Base-by-base conservation (phyloP, 2,888 invertebrate genomes). In the Julus scanicus region DNA sequence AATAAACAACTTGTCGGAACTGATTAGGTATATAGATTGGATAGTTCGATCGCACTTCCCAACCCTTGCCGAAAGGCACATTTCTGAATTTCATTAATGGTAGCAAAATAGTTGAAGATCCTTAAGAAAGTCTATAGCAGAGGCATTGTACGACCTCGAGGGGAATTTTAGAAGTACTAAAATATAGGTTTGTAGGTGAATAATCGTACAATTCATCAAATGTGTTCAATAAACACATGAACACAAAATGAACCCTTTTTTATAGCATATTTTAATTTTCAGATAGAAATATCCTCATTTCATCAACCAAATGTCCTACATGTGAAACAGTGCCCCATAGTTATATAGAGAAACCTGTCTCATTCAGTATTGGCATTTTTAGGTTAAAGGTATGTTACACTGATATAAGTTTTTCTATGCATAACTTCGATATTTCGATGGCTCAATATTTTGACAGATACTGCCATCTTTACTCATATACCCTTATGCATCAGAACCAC, bases 131-230 rank as follows among this genome's bases (percentile, higher is more conserved):
- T n/a, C n/a, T n/a, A n/a, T 63, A 63, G 20, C 8, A 6, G 20
- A 63, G 20, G 63, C 63, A 20, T 63, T 71, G 11, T 71, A 13
- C 71, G 8, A 13, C 71, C 20, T 29, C 71, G 2, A 71, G 71
- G 53, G 53, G 71, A 71, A 71, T 71, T 71, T 29, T 71, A 71
- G 71, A 71, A 11, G 29, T 9, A 11, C 71, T 17, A 63, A 53
- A 63, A 71, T 71, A 11, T 71, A 71, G 71, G 71, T 71, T 20
- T 71, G 71, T 71, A 71, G 71, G 71, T 71, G 71, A 63, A 71
- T 71, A 29, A 29, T 29, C 29, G 71, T 71, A 29, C 29, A 71
- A 29, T 29, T 29, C 71, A 71, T 9, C 2, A 29, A 71, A n/a
- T 29, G 71, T 29, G 29, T 71, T 2, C 9, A 13, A 29, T 8